Percentiles rank a stretch among this genome's conserved stretches.
Conservation (phyloP, 2,113 vertebrate genomes). For the Camelus dromedarius region DNA sequence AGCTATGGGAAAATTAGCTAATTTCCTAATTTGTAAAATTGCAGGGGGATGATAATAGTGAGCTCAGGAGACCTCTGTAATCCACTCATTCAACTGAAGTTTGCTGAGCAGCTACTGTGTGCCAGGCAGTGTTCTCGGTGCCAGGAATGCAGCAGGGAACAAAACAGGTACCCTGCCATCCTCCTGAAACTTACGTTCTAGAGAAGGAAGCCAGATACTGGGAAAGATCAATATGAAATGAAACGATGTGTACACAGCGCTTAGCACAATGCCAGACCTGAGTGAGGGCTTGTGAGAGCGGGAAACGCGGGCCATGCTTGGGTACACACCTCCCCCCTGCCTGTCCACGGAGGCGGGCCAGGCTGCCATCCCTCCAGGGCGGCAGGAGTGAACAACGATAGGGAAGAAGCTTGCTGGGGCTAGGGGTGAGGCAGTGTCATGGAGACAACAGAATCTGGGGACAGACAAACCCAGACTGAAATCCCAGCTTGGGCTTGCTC, state of each 20-base stretch:
- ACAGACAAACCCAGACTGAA: neutral
- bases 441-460: neutral
- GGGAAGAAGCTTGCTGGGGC: neutral
- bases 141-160: neutral
- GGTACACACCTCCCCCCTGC: fast-evolving
- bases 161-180: neutral
- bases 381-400: fast-evolving
- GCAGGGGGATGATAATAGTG: neutral
- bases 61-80: neutral
- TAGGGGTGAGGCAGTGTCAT: fast-evolving
- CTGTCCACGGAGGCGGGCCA: fast-evolving
- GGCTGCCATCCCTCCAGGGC: neutral
- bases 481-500: neutral
- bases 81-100: neutral
- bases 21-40: neutral
- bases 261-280: neutral
- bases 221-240: neutral
- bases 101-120: neutral
- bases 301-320: fast-evolving
- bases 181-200: neutral
- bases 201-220: neutral
- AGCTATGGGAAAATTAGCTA: neutral
- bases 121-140: neutral
- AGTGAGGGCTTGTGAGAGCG: neutral
- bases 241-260: neutral